A percentile compares a stretch with the other conserved stretches of the same genome.
phyloP scores from a whole-genome alignment of 2,797 vertebrate genomes.

The Coracias cyanogaster region DNA sequence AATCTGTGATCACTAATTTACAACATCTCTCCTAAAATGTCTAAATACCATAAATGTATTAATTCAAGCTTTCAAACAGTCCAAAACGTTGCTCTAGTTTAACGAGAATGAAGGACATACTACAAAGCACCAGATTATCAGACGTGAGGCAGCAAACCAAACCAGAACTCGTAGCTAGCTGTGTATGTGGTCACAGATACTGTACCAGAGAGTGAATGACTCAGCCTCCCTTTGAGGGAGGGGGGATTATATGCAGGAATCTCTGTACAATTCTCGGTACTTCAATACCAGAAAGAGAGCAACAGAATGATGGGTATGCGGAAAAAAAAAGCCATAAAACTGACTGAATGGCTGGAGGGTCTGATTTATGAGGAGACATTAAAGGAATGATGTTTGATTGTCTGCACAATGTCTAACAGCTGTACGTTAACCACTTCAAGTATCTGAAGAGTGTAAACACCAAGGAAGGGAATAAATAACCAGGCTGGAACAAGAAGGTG shows the following conservation, averaged over 20 bases:
- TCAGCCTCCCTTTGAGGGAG: neutral
- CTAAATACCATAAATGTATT: neutral
- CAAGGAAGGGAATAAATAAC: neutral
- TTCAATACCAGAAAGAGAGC: neutral
- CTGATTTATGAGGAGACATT: neutral
- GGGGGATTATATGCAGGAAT: neutral
- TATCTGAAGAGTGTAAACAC: neutral
- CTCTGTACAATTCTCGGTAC: neutral
- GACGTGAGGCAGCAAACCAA: neutral
- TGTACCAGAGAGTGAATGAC: neutral
- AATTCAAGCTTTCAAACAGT: neutral
- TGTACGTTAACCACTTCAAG: neutral
- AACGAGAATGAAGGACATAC: neutral
- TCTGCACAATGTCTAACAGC: neutral
- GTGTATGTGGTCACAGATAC: neutral
- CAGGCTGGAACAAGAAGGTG: neutral
- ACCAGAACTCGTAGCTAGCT: neutral
- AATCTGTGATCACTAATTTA: neutral
- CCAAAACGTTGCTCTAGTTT: neutral
- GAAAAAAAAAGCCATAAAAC: neutral
- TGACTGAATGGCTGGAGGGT: neutral
- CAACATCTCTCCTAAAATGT: neutral
- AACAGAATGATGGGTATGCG: neutral
- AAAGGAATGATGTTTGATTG: constrained; percentile 14
- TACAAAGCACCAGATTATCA: neutral